A percentile compares a stretch with the other conserved stretches of the same genome.
phyloP scores from a whole-genome alignment of 2,113 vertebrate species.

The Takifugu flavidus region DNA sequence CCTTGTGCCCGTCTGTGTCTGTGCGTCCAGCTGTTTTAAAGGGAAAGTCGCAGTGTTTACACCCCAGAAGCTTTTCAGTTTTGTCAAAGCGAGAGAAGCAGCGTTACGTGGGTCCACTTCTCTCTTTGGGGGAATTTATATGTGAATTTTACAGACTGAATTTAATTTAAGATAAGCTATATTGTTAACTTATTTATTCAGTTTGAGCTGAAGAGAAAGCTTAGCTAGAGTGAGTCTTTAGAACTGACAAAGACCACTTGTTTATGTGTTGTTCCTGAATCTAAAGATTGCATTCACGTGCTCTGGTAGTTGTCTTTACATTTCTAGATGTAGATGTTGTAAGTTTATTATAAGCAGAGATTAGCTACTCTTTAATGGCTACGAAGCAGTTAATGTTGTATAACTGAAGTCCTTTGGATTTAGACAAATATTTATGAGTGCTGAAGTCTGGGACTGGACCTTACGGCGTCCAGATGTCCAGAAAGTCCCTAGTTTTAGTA shows the following conservation, averaged over 20 bases:
- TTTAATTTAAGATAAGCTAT: slow-evolving; percentile 66
- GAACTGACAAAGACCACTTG: slow-evolving; percentile 28
- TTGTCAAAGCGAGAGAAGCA: slow-evolving; percentile 20
- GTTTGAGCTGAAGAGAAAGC: slow-evolving; percentile 33
- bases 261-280: slow-evolving; percentile 30
- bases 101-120: slow-evolving; percentile 15
- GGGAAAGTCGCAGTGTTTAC: slow-evolving; percentile 55
- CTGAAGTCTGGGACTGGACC: slow-evolving; percentile 6
- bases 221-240: slow-evolving; percentile 30
- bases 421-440: slow-evolving; percentile 1
- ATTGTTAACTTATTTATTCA: slow-evolving; percentile 68
- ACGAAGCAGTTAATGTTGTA: slow-evolving; percentile 7
- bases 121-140: slow-evolving; percentile 56
- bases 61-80: slow-evolving; percentile 30
- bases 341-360: slow-evolving; percentile 15
- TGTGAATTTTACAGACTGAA: slow-evolving; percentile 64
- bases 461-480: slow-evolving; percentile 11
- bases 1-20: slow-evolving; percentile 23
- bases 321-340: slow-evolving; percentile 3
- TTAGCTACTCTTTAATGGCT: slow-evolving; percentile 5
- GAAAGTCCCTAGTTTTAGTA: slow-evolving; percentile 7
- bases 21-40: slow-evolving; percentile 39
- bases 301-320: slow-evolving; percentile 11
- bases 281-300: slow-evolving; percentile 37
- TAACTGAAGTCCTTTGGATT: slow-evolving; percentile 11